Evolutionary conservation across 1,140 invertebrate genomes (phyloP).

Genomic region (Drosophila baimaii): DNA sequence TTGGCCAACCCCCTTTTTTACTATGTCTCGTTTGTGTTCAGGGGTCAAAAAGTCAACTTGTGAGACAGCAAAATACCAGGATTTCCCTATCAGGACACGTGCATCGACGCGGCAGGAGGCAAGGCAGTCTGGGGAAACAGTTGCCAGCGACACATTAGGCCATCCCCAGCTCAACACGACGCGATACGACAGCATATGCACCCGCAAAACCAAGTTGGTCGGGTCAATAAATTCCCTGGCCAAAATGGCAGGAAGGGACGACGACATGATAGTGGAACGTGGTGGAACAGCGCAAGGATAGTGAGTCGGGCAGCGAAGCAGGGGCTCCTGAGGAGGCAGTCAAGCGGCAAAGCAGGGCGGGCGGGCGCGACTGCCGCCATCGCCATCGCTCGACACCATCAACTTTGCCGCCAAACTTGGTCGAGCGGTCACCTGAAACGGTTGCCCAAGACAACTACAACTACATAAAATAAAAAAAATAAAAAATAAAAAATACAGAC

Average conservation of each 20-base stretch:
- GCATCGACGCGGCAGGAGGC: conserved; percentile 9
- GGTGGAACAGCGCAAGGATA: neutral
- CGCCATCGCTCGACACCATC: conserved; percentile 46
- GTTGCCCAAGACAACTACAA: conserved; percentile 32
- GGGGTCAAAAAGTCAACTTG: conserved; percentile 23
- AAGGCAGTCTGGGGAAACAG: neutral
- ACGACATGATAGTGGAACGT: conserved; percentile 1
- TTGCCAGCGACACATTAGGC: conserved; percentile 42
- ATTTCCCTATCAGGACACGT: conserved; percentile 36
- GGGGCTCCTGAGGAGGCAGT: conserved; percentile 13
- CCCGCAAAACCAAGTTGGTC: neutral
- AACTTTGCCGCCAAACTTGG: conserved; percentile 16
- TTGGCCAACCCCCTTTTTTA: neutral
- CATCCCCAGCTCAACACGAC: neutral
- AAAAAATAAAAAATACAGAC: neutral
- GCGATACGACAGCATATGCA: neutral
- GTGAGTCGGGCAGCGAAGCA: neutral
- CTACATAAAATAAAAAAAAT: neutral
- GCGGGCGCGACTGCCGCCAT: conserved; percentile 1
- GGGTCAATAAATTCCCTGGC: conserved; percentile 35
- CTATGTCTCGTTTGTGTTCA: neutral
- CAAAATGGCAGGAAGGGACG: conserved; percentile 17
- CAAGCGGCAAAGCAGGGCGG: conserved; percentile 20
- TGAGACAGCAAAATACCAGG: conserved; percentile 14
- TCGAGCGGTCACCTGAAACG: conserved; percentile 40